These are phyloP conservation scores for Myanophis thanlyinensis DNA, from an alignment of 2,113 vertebrate genomes.

Conservation along the genomic window DNA sequence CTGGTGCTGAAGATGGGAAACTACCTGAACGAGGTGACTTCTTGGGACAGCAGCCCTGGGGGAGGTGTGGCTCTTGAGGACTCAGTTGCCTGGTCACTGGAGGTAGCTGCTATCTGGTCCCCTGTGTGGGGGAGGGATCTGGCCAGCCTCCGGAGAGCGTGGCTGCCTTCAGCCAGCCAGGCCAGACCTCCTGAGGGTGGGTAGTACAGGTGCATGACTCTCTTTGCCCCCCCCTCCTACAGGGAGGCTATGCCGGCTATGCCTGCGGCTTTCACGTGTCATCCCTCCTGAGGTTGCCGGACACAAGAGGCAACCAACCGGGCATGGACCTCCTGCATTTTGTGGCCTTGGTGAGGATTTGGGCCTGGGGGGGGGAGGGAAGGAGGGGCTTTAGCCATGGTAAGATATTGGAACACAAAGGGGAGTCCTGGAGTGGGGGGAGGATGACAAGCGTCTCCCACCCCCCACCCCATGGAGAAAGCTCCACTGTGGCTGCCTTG, in stretches of 20 bases:
- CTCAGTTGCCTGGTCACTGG: background rate
- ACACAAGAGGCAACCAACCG: conserved; percentile 83
- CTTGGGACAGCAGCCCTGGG: background rate
- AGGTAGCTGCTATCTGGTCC: background rate
- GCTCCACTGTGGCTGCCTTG: background rate
- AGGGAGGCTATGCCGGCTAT: conserved; percentile 83
- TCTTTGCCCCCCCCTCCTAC: background rate
- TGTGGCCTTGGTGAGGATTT: conserved; percentile 80
- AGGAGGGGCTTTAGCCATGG: background rate
- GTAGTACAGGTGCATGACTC: fast-evolving
- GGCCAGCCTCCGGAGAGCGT: background rate
- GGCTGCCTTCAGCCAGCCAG: background rate
- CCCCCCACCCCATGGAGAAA: background rate
- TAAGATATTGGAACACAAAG: background rate
- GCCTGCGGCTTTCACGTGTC: conserved; percentile 80
- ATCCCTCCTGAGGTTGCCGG: conserved; percentile 79
- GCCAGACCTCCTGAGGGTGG: background rate
- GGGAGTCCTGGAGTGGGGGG: background rate
- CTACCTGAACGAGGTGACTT: conserved; percentile 78
- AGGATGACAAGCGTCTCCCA: background rate
- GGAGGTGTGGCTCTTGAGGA: fast-evolving
- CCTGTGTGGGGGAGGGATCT: background rate
- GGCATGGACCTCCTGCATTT: conserved; percentile 85
- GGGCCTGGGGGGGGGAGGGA: background rate
- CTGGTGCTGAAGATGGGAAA: conserved; percentile 81